A percentile compares a stretch with the other conserved stretches of the same genome.
Evolutionary conservation across 2,113 vertebrate genomes (phyloP).

Genomic region (Caretta caretta): DNA sequence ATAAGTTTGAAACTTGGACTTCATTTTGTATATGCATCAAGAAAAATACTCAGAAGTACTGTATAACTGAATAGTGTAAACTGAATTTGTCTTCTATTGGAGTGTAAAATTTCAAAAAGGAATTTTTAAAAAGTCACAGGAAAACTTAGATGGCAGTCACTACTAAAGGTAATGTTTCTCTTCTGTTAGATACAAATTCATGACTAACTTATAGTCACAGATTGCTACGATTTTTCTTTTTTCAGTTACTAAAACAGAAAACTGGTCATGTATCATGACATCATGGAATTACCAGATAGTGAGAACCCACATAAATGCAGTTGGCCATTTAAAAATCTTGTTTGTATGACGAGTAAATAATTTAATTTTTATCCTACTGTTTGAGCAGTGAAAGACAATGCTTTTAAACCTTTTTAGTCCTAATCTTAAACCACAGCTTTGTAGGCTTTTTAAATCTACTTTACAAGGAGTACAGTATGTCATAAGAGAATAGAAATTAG

Average conservation of each 20-base stretch:
- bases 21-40: neutral
- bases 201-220: neutral
- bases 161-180: neutral
- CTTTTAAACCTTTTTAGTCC: neutral
- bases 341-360: neutral
- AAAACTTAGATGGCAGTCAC: neutral
- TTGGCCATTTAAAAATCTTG: neutral
- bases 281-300: neutral
- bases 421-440: neutral
- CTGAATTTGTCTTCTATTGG: neutral
- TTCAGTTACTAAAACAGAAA: neutral
- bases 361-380: neutral
- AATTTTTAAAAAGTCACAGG: neutral
- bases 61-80: too few relatives aligned
- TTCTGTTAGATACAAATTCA: neutral
- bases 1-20: accelerated
- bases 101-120: neutral
- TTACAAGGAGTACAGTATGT: neutral
- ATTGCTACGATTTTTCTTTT: neutral
- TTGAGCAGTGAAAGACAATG: neutral
- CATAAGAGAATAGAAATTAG: neutral
- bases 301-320: neutral
- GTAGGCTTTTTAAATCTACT: conserved; percentile 32
- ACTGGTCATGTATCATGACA: neutral
- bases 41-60: too few relatives aligned